Evolutionary conservation across 2,113 vertebrate species (phyloP).

Genomic region (Pao palembangensis): DNA sequence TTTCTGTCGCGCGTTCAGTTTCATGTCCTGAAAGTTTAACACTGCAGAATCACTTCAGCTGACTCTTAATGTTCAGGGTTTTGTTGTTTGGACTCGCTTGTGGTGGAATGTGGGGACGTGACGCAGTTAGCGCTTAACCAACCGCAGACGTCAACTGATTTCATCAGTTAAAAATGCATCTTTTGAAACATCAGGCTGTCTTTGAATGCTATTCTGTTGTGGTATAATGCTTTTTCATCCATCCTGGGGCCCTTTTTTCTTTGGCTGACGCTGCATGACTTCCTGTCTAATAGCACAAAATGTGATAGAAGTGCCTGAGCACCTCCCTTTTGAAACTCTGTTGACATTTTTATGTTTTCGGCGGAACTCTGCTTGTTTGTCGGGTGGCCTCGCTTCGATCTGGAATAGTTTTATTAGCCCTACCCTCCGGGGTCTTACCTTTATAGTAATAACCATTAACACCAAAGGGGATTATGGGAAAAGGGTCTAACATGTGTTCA

Average conservation of each 20-base stretch:
- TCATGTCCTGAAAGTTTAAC: too few species aligned
- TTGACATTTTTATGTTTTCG: conserved; percentile 28
- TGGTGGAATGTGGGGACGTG: too few species aligned
- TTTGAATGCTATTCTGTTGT: conserved; percentile 1
- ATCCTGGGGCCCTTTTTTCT: conserved; percentile 1
- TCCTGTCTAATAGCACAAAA: conserved; percentile 27
- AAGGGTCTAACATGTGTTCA: conserved; percentile 26
- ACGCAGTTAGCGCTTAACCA: too few species aligned
- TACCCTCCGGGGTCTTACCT: conserved; percentile 41
- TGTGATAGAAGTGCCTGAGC: conserved; percentile 19
- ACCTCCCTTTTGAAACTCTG: conserved; percentile 18
- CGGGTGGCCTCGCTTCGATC: conserved; percentile 13
- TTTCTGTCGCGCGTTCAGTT: too few species aligned
- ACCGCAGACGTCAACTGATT: too few species aligned
- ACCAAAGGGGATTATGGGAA: conserved; percentile 28
- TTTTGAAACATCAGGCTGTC: not conserved
- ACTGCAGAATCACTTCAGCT: too few species aligned
- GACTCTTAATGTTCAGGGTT: not conserved
- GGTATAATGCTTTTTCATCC: conserved; percentile 5
- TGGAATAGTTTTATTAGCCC: conserved; percentile 17
- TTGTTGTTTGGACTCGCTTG: not conserved
- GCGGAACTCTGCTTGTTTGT: conserved; percentile 31
- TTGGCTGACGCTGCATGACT: conserved; percentile 5
- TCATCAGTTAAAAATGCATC: not conserved
- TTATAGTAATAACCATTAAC: conserved; percentile 47